phyloP scores from a whole-genome alignment of 2,797 vertebrate species.

The Poecilia picta region DNA sequence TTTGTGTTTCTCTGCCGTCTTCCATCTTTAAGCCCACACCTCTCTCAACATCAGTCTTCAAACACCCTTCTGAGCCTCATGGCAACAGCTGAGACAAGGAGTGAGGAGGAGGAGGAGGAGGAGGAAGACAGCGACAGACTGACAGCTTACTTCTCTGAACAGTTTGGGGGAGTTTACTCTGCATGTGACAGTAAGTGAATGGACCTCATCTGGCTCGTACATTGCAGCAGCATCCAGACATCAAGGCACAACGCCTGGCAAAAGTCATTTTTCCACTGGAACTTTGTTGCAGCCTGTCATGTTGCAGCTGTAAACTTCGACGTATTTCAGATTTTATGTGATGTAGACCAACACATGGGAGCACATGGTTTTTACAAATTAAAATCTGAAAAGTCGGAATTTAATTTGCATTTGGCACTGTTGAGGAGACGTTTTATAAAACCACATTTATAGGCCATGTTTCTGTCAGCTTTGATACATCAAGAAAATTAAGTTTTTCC shows the following conservation, averaged over 20 bases:
- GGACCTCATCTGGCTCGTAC: slow-evolving; percentile 63
- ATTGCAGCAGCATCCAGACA: slow-evolving; percentile 42
- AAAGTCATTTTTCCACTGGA: not conserved
- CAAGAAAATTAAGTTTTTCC: not conserved
- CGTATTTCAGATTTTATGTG: not conserved
- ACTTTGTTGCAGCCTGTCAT: not conserved
- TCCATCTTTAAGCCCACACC: slow-evolving; percentile 27
- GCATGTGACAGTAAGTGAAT: slow-evolving; percentile 16
- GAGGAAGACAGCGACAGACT: slow-evolving; percentile 24
- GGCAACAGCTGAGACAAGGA: slow-evolving; percentile 30
- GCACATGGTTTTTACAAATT: not conserved
- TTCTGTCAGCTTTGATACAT: not conserved
- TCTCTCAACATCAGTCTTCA: slow-evolving; percentile 32
- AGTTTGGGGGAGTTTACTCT: slow-evolving; percentile 32
- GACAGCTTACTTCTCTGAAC: slow-evolving; percentile 29
- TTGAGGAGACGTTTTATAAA: not conserved
- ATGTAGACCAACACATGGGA: not conserved
- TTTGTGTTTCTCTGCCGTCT: slow-evolving; percentile 24
- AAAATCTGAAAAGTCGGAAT: not conserved
- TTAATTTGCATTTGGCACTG: not conserved
- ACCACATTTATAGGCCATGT: not conserved
- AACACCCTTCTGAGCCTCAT: slow-evolving; percentile 28
- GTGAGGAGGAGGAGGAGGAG: not conserved
- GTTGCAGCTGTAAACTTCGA: not conserved
- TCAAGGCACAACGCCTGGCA: not conserved